Percentiles rank a stretch among this genome's conserved stretches.
phyloP scores from a whole-genome alignment of 2,888 invertebrate genomes.

The Drosophila macrospina region DNA sequence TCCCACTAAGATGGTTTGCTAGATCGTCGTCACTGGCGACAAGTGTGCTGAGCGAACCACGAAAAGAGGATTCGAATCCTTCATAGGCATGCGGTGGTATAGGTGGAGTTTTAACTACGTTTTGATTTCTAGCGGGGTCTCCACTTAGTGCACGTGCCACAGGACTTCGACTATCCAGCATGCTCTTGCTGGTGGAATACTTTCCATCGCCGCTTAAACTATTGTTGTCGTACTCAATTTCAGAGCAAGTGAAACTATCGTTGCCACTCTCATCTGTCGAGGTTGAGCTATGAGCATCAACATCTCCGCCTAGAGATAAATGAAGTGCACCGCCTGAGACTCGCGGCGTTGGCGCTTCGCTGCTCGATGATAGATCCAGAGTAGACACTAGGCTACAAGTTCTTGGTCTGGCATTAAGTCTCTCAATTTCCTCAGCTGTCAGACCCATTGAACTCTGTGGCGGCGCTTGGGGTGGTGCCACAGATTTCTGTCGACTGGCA shows the following conservation, averaged over 20 bases:
- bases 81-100: slow-evolving; percentile 93
- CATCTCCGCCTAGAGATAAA: slow-evolving; percentile 88
- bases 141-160: slow-evolving; percentile 87
- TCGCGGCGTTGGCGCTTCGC: slow-evolving; percentile 92
- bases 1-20: slow-evolving; percentile 91
- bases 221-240: slow-evolving; percentile 98
- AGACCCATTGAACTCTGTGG: slow-evolving; percentile 87
- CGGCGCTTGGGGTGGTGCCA: slow-evolving; percentile 88
- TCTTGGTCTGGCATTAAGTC: slow-evolving; percentile 94
- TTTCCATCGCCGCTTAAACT: slow-evolving; percentile 93
- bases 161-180: slow-evolving; percentile 86
- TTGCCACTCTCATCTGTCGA: slow-evolving; percentile 97
- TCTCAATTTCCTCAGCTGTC: slow-evolving; percentile 96
- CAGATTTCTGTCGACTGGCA: slow-evolving; percentile 91
- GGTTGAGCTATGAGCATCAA: slow-evolving; percentile 91
- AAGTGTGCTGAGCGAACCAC: slow-evolving; percentile 96
- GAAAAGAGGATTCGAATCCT: slow-evolving; percentile 96
- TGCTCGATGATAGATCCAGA: slow-evolving; percentile 96
- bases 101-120: slow-evolving; percentile 88
- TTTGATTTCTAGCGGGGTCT: slow-evolving; percentile 87
- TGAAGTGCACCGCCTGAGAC: slow-evolving; percentile 89
- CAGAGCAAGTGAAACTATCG: slow-evolving; percentile 99
- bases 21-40: slow-evolving; percentile 97
- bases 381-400: slow-evolving; percentile 96
- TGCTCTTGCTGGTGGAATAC: slow-evolving; percentile 87